Evolutionary conservation across 1,140 invertebrate genomes (phyloP).

Genomic region (Drosophila micromelanica): DNA sequence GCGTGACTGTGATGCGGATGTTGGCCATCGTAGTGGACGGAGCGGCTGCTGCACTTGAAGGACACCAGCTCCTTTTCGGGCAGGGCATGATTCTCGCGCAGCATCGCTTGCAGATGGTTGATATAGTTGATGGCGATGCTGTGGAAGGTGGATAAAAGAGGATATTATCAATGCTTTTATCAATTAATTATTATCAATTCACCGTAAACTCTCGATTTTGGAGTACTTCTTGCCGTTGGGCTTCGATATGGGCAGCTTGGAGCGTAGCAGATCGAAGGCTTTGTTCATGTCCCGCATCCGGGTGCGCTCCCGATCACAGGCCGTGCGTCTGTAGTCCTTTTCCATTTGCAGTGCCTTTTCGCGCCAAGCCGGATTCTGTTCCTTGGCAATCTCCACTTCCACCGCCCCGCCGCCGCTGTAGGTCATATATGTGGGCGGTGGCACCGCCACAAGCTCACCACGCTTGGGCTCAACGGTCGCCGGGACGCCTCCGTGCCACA

Average conservation of each 20-base stretch:
- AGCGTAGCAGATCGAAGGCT: conserved; percentile 91
- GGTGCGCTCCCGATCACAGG: conserved; percentile 93
- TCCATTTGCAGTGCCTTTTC: conserved; percentile 86
- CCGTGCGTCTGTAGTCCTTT: conserved; percentile 87
- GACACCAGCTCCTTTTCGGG: conserved; percentile 48
- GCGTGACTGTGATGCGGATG: conserved; percentile 12
- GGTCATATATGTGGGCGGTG: conserved; percentile 73
- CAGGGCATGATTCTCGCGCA: conserved; percentile 53
- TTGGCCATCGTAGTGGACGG: conserved; percentile 37
- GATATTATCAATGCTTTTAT: too few relatives aligned
- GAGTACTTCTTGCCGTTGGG: conserved; percentile 95
- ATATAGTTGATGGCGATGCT: conserved; percentile 93
- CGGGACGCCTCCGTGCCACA: conserved; percentile 56
- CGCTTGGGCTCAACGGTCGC: conserved; percentile 41
- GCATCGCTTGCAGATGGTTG: conserved; percentile 87
- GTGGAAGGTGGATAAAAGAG: conserved; percentile 26
- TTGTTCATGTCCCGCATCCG: conserved; percentile 95
- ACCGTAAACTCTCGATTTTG: conserved; percentile 94
- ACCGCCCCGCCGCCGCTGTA: conserved; percentile 53
- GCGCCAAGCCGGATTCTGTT: conserved; percentile 85
- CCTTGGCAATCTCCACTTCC: conserved; percentile 83
- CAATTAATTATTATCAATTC: conserved; percentile 37
- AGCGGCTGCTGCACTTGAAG: conserved; percentile 37
- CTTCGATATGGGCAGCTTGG: conserved; percentile 91
- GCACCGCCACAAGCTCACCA: conserved; percentile 61